phyloP scores from a whole-genome alignment of 2,797 vertebrate genomes.

The Sebastolobus altivelis region DNA sequence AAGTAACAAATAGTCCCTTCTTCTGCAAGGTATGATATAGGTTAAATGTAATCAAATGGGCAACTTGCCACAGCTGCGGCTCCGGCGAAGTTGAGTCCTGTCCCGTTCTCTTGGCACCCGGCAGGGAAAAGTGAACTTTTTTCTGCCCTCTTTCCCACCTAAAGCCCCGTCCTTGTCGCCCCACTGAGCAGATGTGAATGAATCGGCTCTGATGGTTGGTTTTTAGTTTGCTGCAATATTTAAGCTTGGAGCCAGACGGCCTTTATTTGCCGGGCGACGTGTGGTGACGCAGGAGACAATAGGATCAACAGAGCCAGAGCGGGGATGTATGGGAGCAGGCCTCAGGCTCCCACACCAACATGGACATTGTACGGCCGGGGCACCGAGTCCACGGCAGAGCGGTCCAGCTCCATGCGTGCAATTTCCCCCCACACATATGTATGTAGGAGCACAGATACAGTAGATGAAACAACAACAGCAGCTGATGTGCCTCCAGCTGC shows the following conservation, averaged over 20 bases:
- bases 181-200: slow-evolving; percentile 98
- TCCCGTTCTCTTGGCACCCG: slow-evolving; percentile 89
- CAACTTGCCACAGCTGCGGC: slow-evolving; percentile 92
- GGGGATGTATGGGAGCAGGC: slow-evolving; percentile 84
- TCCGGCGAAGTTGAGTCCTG: slow-evolving; percentile 88
- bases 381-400: slow-evolving; percentile 71
- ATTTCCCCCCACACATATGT: slow-evolving; percentile 49
- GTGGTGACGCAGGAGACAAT: slow-evolving; percentile 92
- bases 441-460: slow-evolving; percentile 54
- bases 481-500: slow-evolving; percentile 51
- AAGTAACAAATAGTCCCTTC: slow-evolving; percentile 26
- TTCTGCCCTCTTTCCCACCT: slow-evolving; percentile 92
- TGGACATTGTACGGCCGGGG: slow-evolving; percentile 71
- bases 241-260: slow-evolving; percentile 96
- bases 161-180: slow-evolving; percentile 94
- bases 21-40: slow-evolving; percentile 53
- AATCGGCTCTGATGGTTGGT: slow-evolving; percentile 96
- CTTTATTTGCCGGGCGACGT: slow-evolving; percentile 95
- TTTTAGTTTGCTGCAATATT: slow-evolving; percentile 96
- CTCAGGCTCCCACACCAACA: slow-evolving; percentile 81
- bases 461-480: slow-evolving; percentile 45
- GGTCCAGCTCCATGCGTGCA: slow-evolving; percentile 35
- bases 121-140: slow-evolving; percentile 91
- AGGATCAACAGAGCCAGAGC: slow-evolving; percentile 86
- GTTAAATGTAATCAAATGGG: slow-evolving; percentile 83